Evolutionary conservation across 2,797 vertebrate species (phyloP).

Genomic region (Amphiprion clarkii): DNA sequence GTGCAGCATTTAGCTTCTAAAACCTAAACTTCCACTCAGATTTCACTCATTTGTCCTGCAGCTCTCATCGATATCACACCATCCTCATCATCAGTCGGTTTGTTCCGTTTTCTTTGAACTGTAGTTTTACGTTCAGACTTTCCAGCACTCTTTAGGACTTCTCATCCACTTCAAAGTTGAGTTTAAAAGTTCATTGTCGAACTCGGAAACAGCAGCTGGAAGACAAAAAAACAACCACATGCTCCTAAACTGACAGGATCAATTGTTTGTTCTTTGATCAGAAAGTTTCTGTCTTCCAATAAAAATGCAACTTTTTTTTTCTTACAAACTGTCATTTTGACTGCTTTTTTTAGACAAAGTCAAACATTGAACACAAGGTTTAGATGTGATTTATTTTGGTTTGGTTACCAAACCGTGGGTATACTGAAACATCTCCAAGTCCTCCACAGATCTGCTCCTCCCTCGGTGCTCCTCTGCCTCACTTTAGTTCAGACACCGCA

Average conservation of each 20-base stretch:
- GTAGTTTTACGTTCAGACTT: neutral
- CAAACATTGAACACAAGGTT: neutral
- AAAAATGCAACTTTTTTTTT: too few species aligned
- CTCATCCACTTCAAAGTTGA: neutral
- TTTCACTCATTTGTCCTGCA: neutral
- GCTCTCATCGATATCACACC: neutral
- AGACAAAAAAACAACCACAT: neutral
- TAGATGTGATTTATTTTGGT: neutral
- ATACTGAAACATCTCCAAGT: conserved; percentile 24
- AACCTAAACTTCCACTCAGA: neutral
- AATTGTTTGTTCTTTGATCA: neutral
- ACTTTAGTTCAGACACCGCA: conserved; percentile 60
- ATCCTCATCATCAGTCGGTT: neutral
- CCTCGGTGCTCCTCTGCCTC: conserved; percentile 44
- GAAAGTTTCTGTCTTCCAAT: neutral
- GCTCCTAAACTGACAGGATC: neutral
- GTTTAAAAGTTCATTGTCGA: neutral
- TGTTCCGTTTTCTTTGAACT: neutral
- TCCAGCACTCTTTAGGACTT: neutral
- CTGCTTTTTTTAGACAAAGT: neutral
- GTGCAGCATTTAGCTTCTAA: neutral
- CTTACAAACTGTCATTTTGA: too few species aligned
- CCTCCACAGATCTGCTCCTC: conserved; percentile 33
- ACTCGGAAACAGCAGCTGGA: neutral
- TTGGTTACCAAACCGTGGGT: neutral